These are phyloP conservation scores for Dynastes maya DNA, from an alignment of 2,888 invertebrate genomes.

Conservation along the genomic window DNA sequence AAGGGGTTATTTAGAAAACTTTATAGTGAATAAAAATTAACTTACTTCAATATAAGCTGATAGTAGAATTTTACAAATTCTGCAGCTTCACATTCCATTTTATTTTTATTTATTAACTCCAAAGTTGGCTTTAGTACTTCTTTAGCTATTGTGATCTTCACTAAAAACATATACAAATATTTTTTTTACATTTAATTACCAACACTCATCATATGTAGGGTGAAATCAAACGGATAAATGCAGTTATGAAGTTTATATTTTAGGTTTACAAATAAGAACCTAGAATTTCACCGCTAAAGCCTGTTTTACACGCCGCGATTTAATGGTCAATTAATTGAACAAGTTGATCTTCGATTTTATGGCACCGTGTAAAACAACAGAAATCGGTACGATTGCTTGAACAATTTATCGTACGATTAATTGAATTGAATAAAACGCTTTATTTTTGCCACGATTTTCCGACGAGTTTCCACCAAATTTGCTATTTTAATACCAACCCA, in stretches of 20 bases:
- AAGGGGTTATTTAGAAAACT: not conserved
- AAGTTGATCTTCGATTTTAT: too few species aligned
- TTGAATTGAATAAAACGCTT: too few species aligned
- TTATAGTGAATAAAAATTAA: slow-evolving; percentile 52
- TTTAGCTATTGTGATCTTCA: slow-evolving; percentile 76
- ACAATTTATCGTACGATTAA: too few species aligned
- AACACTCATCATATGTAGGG: not conserved
- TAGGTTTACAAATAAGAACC: too few species aligned
- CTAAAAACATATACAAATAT: slow-evolving; percentile 56
- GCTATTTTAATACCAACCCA: too few species aligned
- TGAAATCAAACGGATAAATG: not conserved
- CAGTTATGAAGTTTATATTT: not conserved
- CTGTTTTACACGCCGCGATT: not conserved
- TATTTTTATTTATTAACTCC: slow-evolving; percentile 75
- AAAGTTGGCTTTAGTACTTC: slow-evolving; percentile 80
- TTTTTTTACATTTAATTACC: not conserved
- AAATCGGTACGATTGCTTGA: too few species aligned
- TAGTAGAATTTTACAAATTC: slow-evolving; percentile 78
- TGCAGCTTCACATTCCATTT: slow-evolving; percentile 77
- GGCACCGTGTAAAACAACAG: too few species aligned
- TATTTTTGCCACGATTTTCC: too few species aligned
- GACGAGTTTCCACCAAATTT: too few species aligned
- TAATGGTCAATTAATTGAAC: not conserved
- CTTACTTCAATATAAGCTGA: slow-evolving; percentile 71
- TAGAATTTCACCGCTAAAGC: too few species aligned